Conservation (phyloP, 2,888 invertebrate species). For the Tipula lateralis region DNA sequence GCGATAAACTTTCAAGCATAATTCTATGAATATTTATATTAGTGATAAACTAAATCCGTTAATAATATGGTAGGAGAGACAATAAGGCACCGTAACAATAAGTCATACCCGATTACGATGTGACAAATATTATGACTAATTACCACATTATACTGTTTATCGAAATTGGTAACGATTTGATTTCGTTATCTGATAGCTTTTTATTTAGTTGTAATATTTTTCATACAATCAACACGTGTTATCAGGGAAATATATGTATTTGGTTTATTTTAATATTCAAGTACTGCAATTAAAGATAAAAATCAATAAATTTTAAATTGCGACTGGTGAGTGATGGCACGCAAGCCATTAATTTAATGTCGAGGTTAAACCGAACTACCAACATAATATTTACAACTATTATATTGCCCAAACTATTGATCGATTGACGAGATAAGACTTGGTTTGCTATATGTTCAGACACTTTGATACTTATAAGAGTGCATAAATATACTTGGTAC, state of each 20-base stretch:
- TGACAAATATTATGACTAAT: neutral
- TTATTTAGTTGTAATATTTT: neutral
- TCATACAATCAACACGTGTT: neutral
- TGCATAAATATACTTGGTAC: too few relatives aligned
- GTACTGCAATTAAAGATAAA: neutral
- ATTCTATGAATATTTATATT: neutral
- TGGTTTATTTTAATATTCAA: neutral
- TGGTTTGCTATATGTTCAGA: neutral
- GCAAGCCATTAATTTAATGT: neutral
- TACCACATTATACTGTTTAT: neutral
- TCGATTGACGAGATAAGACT: too few relatives aligned
- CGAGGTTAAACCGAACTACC: neutral
- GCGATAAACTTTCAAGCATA: neutral
- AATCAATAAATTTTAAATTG: neutral
- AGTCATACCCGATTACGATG: too few relatives aligned
- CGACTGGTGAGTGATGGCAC: neutral
- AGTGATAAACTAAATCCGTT: neutral
- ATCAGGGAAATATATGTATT: neutral
- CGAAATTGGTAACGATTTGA: neutral
- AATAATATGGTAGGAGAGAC: neutral
- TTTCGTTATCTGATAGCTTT: neutral
- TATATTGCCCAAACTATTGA: neutral
- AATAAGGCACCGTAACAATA: neutral
- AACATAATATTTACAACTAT: too few relatives aligned
- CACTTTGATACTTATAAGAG: too few relatives aligned